Conservation (phyloP, 2,113 vertebrate genomes). For the Gallinago media region DNA sequence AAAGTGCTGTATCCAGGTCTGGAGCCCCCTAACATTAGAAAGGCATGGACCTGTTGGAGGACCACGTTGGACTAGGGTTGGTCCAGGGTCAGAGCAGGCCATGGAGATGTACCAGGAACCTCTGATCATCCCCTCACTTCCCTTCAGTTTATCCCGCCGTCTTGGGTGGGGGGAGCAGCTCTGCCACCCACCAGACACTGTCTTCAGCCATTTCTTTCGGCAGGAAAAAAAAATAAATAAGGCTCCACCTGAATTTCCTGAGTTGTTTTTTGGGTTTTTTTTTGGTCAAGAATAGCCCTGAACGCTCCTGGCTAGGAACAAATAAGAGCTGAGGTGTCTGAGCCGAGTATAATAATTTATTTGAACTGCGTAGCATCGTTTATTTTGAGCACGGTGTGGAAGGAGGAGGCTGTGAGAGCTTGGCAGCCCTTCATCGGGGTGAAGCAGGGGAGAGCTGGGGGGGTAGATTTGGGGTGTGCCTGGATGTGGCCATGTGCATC, state of each 20-base stretch:
- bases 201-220: neutral
- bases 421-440: neutral
- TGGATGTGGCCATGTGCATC: fast-evolving
- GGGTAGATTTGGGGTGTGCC: neutral
- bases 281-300: neutral
- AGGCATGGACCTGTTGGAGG: neutral
- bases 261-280: neutral
- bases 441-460: neutral
- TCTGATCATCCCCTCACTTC: no score
- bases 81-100: neutral
- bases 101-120: neutral
- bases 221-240: neutral
- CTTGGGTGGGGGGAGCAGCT: no score
- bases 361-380: neutral
- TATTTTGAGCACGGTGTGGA: neutral
- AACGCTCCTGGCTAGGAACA: neutral
- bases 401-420: neutral
- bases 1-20: neutral
- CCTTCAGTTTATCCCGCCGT: no score
- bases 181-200: no score
- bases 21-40: neutral
- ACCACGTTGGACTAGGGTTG: no score
- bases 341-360: neutral
- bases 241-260: neutral
- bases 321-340: neutral